Base-by-base conservation (phyloP, 2,888 invertebrate species). In the Hypomecis atomaria region DNA sequence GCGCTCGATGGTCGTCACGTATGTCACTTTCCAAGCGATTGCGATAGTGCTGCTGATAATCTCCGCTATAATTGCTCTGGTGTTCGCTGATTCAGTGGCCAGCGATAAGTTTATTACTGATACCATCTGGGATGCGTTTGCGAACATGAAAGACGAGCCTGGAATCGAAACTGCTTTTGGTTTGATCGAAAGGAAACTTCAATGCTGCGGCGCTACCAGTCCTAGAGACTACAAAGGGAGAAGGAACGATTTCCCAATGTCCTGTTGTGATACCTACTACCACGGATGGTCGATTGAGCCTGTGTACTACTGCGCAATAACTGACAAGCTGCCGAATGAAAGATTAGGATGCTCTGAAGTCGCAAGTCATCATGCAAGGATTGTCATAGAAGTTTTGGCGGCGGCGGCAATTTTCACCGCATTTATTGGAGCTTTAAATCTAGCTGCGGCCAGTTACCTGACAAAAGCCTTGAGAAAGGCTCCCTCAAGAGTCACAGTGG, bases 211-310 rank as follows among this genome's bases (percentile, higher is more conserved):
- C 0, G 89, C 91, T 0, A 85, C 84, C 0, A 81, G 86, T 1
- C 91, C 92, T 0, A 77, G 92, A 6, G 91, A 92, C 60, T 92
- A 92, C 78, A 87, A 85, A 67, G 86, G 83, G 59, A 85, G 87
- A 87, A 87, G 86, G 70, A 60, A 71, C 0, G 87, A 86, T 34
- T 90, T 92, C 77, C 92, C 92, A 0, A 69, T 77, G 44, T 90
- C 92, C 0, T 92, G 92, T 77, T 92, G 92, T 67, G 91, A 92
- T 40, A 85, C 83, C 0, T 88, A 87, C 72, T 89, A 86, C 75
- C 89, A 87, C 66, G 86, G 87, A 0, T 89, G 87, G 79, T 85
- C 88, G 34, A 88, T 88, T 7, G 71, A 79, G 0, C 88, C 87
- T 62, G 71, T 79, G 1, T 84, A 88, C 42, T 87, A 89, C 59